A percentile compares a stretch with the other conserved stretches of the same genome.
These are phyloP conservation scores for Aplocera efformata DNA, from an alignment of 2,888 invertebrate genomes.

Conservation along the genomic window DNA sequence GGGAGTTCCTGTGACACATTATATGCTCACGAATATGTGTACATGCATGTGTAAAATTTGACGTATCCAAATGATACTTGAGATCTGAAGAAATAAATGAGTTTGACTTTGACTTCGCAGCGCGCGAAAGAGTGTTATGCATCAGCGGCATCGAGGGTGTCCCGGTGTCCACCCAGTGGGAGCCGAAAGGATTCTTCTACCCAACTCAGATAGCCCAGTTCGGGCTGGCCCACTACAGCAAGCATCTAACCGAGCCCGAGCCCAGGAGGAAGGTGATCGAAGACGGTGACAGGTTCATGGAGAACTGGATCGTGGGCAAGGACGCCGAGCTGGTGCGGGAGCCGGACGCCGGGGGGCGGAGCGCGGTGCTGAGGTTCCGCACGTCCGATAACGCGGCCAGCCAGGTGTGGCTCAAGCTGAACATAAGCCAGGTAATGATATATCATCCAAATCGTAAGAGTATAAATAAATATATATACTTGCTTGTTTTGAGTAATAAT, in stretches of 20 bases:
- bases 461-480: too few species aligned
- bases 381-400: constrained; percentile 85
- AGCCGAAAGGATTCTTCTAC: constrained; percentile 96
- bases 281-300: constrained; percentile 85
- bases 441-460: too few species aligned
- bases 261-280: constrained; percentile 86
- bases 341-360: constrained; percentile 79
- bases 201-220: constrained; percentile 99
- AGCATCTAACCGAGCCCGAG: constrained; percentile 92
- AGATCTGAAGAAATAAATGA: too few species aligned
- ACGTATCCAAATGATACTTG: too few species aligned
- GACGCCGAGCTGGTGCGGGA: constrained; percentile 83
- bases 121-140: constrained; percentile 96
- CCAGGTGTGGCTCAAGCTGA: constrained; percentile 83
- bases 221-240: constrained; percentile 97
- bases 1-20: too few species aligned
- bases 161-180: constrained; percentile 98
- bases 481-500: too few species aligned
- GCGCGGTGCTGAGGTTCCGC: constrained; percentile 85
- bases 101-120: constrained; percentile 43
- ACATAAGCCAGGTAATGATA: constrained; percentile 37
- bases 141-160: constrained; percentile 96
- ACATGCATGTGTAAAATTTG: too few species aligned
- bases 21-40: too few species aligned
- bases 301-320: constrained; percentile 87